These are phyloP conservation scores for Novumbra hubbsi DNA, from an alignment of 2,797 vertebrate genomes.

Conservation along the genomic window DNA sequence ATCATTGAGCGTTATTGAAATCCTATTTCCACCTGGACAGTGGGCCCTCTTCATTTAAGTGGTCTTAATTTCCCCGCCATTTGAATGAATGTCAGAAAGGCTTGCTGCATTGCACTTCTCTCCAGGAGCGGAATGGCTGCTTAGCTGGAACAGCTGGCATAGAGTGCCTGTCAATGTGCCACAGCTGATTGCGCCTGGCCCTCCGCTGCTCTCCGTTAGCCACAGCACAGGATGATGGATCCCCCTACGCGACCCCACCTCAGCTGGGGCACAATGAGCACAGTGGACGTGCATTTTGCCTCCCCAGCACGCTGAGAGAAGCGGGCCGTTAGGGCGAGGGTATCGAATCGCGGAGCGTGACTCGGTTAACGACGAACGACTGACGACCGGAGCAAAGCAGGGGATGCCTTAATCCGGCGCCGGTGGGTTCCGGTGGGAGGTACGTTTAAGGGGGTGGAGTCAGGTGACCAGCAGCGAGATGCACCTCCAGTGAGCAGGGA, in stretches of 20 bases:
- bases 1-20: slow-evolving; percentile 50
- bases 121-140: slow-evolving; percentile 38
- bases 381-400: slow-evolving; percentile 18
- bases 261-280: slow-evolving; percentile 29
- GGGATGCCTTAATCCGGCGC: slow-evolving; percentile 45
- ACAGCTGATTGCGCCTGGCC: slow-evolving; percentile 24
- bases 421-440: slow-evolving; percentile 15
- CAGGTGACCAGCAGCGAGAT: slow-evolving; percentile 47
- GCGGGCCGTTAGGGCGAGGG: slow-evolving; percentile 15
- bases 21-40: slow-evolving; percentile 60
- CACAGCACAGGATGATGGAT: slow-evolving; percentile 24
- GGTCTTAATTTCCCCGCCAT: slow-evolving; percentile 55
- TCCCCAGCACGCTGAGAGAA: slow-evolving; percentile 8
- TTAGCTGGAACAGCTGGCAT: slow-evolving; percentile 56
- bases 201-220: slow-evolving; percentile 4
- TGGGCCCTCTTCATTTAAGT: slow-evolving; percentile 47
- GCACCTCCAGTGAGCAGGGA: slow-evolving; percentile 58
- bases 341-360: slow-evolving; percentile 41
- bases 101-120: slow-evolving; percentile 25
- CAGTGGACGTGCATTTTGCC: slow-evolving; percentile 23
- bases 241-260: slow-evolving; percentile 30
- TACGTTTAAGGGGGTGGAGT: slow-evolving; percentile 35
- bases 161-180: slow-evolving; percentile 41
- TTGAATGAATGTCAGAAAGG: slow-evolving; percentile 58
- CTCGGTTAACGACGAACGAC: slow-evolving; percentile 45